Evolutionary conservation across 2,113 vertebrate genomes (phyloP).

Genomic region (Myotis davidii): DNA sequence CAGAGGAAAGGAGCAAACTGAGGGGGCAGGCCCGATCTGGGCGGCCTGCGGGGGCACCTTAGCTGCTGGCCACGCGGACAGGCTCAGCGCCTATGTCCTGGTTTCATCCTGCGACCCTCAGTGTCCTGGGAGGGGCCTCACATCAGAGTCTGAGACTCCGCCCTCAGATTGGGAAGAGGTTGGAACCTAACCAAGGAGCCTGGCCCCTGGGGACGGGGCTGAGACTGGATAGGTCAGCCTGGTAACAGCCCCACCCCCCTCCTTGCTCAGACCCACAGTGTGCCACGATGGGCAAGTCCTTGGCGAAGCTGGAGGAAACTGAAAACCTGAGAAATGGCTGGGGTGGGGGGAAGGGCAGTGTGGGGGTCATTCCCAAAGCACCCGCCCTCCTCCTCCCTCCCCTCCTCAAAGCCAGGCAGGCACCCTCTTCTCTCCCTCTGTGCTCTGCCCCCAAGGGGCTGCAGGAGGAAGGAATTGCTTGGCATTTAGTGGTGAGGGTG

Average conservation of each 20-base stretch:
- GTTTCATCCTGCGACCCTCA: not conserved
- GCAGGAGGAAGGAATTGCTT: not conserved
- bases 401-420: not conserved
- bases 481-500: not conserved
- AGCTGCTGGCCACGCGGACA: not conserved
- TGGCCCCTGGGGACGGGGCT: not conserved
- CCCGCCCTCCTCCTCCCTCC: not conserved
- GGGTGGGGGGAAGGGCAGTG: not conserved
- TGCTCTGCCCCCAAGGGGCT: not conserved
- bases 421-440: not conserved
- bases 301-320: not conserved
- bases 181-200: not conserved
- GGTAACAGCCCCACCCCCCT: not conserved
- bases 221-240: not conserved
- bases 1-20: not conserved
- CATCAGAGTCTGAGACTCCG: not conserved
- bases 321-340: not conserved
- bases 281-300: constrained; percentile 23
- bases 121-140: not conserved
- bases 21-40: too few relatives aligned
- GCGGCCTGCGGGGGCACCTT: not conserved
- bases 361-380: not conserved
- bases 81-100: not conserved
- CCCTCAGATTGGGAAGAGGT: not conserved
- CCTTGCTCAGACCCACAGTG: not conserved